Evolutionary conservation across 2,113 vertebrate species (phyloP), one percentile per base, ranked within the genome.

Genomic region (Corythornis cristatus): DNA sequence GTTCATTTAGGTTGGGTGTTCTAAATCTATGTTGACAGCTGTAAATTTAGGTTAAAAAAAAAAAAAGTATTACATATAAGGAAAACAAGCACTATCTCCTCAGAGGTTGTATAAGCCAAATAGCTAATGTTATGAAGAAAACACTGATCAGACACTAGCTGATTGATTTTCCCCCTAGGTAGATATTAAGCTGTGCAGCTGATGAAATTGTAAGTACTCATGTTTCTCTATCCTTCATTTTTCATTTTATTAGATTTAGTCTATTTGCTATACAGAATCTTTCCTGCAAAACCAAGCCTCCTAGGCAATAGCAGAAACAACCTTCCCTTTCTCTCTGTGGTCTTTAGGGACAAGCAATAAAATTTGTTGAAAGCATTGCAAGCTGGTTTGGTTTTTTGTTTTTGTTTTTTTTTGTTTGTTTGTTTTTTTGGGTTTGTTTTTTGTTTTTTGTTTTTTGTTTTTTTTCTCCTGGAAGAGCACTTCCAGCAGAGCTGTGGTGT

Each of bases 41-140:
- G 72, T 96, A 97, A 96, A 97, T 97, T 96, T 92, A 82, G 37
- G 73, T 90, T 96, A 97, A 97, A 96, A 97, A 97, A 97, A 96
- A 37, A 96, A 97, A 96, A 95, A 96, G 93, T 96, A 90, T 95
- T 97, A 93, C 66, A 91, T 86, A 70, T 87, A 96, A 94, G 87
- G 48, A 90, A 97, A 97, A 95, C 83, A 95, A 96, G 67, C 25
- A 20, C 46, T 42, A 31, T 74, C 20, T 96, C 89, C 78, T 90
- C 87, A 83, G 93, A 89, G 92, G 51, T 17, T 79, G 19, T 77
- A 46, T 86, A 96, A 93, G 21, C 51, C 83, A 51, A 21, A 88
- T 67, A 96, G 54, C 37, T 93, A 96, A 96, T 37, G 20, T 15
- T 94, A 91, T 89, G 61, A 88, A 93, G 88, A 96, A 96, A 94